Evolutionary conservation across 2,888 invertebrate genomes (phyloP).

Genomic region (Amphipyra berbera): DNA sequence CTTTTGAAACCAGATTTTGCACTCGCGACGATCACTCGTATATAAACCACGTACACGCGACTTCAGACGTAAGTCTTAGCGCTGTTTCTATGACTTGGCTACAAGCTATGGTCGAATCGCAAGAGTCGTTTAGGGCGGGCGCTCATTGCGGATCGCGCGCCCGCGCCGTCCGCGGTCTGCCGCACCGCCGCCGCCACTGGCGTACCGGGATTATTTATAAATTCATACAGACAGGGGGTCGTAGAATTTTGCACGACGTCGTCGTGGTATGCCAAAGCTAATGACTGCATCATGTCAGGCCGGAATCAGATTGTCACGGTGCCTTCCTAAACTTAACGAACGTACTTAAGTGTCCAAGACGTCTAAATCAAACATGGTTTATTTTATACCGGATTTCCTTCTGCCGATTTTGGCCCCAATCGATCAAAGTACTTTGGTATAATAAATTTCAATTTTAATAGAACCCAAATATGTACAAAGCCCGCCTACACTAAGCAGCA

Average conservation of each 20-base stretch:
- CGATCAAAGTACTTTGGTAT: conserved; percentile 25
- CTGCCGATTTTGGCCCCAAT: conserved; percentile 13
- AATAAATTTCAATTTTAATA: conserved; percentile 28
- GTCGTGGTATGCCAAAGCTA: conserved; percentile 80
- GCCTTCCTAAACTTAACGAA: conserved; percentile 36
- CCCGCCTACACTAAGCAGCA: conserved; percentile 46
- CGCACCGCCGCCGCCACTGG: conserved; percentile 89
- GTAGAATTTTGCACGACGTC: conserved; percentile 86
- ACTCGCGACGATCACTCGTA: conserved; percentile 61
- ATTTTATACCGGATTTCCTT: conserved; percentile 17
- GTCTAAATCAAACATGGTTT: conserved; percentile 7
- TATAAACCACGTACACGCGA: conserved; percentile 32
- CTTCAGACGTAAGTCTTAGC: conserved; percentile 30
- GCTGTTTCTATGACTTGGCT: conserved; percentile 45
- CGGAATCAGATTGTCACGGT: conserved; percentile 72
- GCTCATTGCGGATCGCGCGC: conserved; percentile 83
- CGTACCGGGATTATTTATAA: conserved; percentile 89
- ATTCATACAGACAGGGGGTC: conserved; percentile 88
- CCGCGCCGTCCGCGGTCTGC: conserved; percentile 89
- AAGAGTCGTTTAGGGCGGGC: conserved; percentile 81
- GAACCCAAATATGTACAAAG: conserved; percentile 34
- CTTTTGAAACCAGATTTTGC: conserved; percentile 56
- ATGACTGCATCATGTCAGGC: conserved; percentile 79
- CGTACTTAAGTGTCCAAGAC: not conserved
- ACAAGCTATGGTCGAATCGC: conserved; percentile 69